Conservation (phyloP, 1,140 invertebrate genomes). For the Hylyphantes graminicola region DNA sequence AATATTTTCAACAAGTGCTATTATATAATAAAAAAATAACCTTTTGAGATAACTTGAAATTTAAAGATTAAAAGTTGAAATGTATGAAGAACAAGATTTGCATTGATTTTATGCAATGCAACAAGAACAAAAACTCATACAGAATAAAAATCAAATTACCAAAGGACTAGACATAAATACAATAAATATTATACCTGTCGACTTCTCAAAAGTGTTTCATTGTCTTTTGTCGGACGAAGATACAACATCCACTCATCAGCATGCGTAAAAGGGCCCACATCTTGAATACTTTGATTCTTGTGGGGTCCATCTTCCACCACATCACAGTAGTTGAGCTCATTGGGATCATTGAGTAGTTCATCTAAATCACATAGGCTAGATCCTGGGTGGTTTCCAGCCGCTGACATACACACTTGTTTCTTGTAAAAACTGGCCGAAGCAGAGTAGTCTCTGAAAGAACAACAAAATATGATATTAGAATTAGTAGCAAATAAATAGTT, state of each 20-base stretch:
- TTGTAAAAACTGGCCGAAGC: slow-evolving; percentile 72
- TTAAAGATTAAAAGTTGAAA: too few relatives aligned
- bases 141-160: neutral
- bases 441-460: slow-evolving; percentile 71
- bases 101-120: too few relatives aligned
- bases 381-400: slow-evolving; percentile 41
- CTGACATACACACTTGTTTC: slow-evolving; percentile 51
- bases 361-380: slow-evolving; percentile 43
- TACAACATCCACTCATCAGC: slow-evolving; percentile 50
- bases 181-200: slow-evolving; percentile 4
- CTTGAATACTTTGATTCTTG: neutral
- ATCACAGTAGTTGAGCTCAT: slow-evolving; percentile 9
- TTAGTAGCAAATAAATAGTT: neutral
- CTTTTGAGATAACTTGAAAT: too few relatives aligned
- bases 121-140: too few relatives aligned
- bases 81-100: too few relatives aligned
- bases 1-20: too few relatives aligned
- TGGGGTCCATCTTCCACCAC: slow-evolving; percentile 13
- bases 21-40: too few relatives aligned
- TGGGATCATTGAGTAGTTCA: neutral
- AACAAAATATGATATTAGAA: neutral
- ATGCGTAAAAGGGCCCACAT: slow-evolving; percentile 42
- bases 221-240: slow-evolving; percentile 6
- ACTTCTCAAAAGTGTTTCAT: slow-evolving; percentile 11
- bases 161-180: too few relatives aligned